Base-by-base conservation (phyloP, 2,888 invertebrate genomes). In the Orchesellides sinensis region DNA sequence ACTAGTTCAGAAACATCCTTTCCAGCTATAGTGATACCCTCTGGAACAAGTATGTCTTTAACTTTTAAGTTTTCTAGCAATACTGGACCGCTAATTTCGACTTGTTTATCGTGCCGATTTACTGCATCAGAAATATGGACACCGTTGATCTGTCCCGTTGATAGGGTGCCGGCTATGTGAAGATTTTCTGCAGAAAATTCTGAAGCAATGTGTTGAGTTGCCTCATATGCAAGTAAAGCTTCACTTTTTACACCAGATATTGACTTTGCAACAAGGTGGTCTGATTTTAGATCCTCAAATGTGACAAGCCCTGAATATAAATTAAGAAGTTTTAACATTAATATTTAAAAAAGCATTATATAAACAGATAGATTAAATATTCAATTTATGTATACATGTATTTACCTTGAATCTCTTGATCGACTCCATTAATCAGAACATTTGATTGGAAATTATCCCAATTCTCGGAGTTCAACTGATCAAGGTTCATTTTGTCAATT, bases 371-470 rank as follows among this genome's bases (percentile, higher is more conserved):
- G 32, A 3, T 45, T 23, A 17, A 23, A 19, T 12, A 23, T 56
- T 56, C 21, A 17, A 56, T 56, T 56, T 56, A 45, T 10, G 10
- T 6, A 32, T 32, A 32, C 10, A 32, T 5, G 40, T 21, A 52
- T 68, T 25, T 61, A 87, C 87, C 84, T 47, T 66, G 27, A 56
- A 87, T 85, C 5, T 25, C 49, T 73, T 87, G 86, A 47, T 83
- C 54, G 32, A 17, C 29, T 12, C 83, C 83, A 45, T 85, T 70
- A 0, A 83, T 35, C 29, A 88, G 23, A 5, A 83, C 80, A 29
- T 68, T 70, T 1, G 23, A 12, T 23, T 69, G 12, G 54, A 88
- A 88, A 0, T 77, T 68, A 52, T 86, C 32, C 88, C 88, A 88
- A 8, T 49, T 40, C 12, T 72, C 35, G 0, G 40, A 29, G 47